Evolutionary conservation across 2,888 invertebrate species (phyloP).

Genomic region (Dione vanillae): DNA sequence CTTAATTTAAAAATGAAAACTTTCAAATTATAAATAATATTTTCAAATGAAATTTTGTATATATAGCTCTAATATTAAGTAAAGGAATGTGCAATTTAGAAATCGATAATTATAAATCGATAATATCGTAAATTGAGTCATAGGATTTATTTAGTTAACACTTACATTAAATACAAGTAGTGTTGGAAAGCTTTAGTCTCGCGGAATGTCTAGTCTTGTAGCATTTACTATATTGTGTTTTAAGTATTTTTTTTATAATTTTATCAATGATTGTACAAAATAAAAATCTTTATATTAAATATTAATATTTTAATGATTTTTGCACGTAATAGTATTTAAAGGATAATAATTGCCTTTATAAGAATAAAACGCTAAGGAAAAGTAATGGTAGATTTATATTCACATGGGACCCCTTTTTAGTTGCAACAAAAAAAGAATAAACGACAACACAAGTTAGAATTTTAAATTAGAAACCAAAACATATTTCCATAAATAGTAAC

Average conservation of each 20-base stretch:
- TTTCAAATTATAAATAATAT: conserved; percentile 77
- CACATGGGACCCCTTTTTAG: conserved; percentile 22
- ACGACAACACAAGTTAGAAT: background rate
- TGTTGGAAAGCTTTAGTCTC: conserved; percentile 56
- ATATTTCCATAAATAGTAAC: background rate
- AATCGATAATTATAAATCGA: conserved; percentile 66
- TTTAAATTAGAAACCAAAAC: no score
- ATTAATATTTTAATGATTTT: conserved; percentile 26
- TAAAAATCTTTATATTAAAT: conserved; percentile 25
- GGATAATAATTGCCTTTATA: conserved; percentile 11
- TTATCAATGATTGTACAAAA: conserved; percentile 28
- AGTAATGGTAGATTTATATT: conserved; percentile 3
- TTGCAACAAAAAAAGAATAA: background rate
- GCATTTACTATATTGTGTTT: conserved; percentile 51
- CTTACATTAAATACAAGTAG: conserved; percentile 45
- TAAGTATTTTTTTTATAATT: conserved; percentile 23
- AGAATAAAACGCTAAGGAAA: background rate
- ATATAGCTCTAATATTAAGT: conserved; percentile 68
- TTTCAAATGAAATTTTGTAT: conserved; percentile 81
- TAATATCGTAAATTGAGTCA: conserved; percentile 58
- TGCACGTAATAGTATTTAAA: conserved; percentile 14
- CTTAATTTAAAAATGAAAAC: conserved; percentile 60
- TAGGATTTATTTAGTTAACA: conserved; percentile 66
- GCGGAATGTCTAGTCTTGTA: conserved; percentile 63
- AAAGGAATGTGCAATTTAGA: conserved; percentile 80